Conservation (phyloP, 2,888 invertebrate species). For the Cephus spinipes region DNA sequence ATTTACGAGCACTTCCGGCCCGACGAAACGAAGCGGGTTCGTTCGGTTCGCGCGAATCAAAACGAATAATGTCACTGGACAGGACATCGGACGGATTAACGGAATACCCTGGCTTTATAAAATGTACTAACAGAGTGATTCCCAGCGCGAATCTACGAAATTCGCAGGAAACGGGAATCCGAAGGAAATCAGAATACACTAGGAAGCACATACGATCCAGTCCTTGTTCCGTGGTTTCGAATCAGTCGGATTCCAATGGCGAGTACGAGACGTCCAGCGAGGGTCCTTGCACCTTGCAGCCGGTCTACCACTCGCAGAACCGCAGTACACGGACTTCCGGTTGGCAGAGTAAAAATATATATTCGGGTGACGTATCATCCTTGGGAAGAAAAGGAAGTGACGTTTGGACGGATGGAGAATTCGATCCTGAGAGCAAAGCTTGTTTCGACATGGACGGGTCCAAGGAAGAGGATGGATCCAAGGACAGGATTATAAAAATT, state of each 20-base stretch:
- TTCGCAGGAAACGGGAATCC: background rate
- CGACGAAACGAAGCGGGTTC: background rate
- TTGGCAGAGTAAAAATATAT: background rate
- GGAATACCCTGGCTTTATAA: background rate
- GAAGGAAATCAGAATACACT: slow-evolving; percentile 20
- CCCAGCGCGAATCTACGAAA: background rate
- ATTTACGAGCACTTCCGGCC: background rate
- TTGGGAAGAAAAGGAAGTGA: background rate
- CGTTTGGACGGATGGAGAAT: background rate
- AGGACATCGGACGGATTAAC: slow-evolving; percentile 20
- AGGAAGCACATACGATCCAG: slow-evolving; percentile 7
- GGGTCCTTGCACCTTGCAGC: slow-evolving; percentile 24
- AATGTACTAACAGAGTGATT: background rate
- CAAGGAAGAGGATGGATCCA: background rate
- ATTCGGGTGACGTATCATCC: background rate
- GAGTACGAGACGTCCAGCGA: slow-evolving; percentile 50
- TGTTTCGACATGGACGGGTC: background rate
- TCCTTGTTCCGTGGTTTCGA: background rate
- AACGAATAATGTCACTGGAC: slow-evolving; percentile 33
- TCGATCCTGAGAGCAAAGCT: background rate
- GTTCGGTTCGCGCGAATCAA: background rate
- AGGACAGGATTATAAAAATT: background rate
- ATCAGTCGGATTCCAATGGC: slow-evolving; percentile 1
- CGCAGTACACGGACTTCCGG: background rate
- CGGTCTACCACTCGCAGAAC: background rate